phyloP scores from a whole-genome alignment of 2,888 invertebrate species.

The Sphinx pinastri region DNA sequence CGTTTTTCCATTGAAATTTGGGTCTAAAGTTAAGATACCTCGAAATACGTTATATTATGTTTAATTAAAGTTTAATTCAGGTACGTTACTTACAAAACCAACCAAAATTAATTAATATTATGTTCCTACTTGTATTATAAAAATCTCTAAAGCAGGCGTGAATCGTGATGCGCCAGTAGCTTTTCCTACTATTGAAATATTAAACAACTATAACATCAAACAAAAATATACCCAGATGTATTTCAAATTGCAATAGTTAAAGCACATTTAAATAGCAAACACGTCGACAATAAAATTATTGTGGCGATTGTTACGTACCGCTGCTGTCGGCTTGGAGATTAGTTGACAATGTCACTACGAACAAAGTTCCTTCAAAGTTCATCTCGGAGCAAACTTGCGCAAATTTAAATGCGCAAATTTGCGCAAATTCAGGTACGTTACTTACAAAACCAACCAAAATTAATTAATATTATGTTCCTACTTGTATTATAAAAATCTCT shows the following conservation, averaged over 20 bases:
- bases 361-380: constrained; percentile 75
- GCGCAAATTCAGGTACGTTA: neutral
- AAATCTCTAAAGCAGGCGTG: no score
- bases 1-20: neutral
- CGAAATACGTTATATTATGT: neutral
- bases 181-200: no score
- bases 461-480: no score
- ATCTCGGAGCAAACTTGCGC: constrained; percentile 66
- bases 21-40: no score
- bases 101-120: no score
- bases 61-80: neutral
- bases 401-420: no score
- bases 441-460: no score
- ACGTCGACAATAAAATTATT: constrained; percentile 42
- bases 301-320: constrained; percentile 57
- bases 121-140: no score
- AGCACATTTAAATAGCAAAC: constrained; percentile 30
- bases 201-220: no score
- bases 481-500: no score
- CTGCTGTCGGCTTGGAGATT: constrained; percentile 71
- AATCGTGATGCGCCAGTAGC: no score
- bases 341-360: constrained; percentile 79
- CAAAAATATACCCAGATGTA: neutral
- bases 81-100: no score
- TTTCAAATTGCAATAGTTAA: constrained; percentile 27